phyloP scores from a whole-genome alignment of 2,888 invertebrate genomes.

The Thysanoteuthis rhombus region DNA sequence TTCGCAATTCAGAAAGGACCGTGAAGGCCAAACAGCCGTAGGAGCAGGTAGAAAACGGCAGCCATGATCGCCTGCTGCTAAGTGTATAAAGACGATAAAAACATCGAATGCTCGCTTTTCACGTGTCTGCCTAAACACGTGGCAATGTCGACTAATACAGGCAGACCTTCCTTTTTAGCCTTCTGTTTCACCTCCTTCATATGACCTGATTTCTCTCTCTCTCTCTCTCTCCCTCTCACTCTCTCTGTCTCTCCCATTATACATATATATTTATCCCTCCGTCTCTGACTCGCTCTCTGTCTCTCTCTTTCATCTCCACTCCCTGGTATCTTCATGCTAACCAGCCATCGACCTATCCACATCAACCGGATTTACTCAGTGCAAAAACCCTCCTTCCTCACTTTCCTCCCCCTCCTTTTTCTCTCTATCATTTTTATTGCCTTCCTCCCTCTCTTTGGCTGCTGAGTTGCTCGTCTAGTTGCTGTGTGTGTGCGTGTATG shows the following conservation, averaged over 20 bases:
- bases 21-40: not conserved
- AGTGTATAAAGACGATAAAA: not conserved
- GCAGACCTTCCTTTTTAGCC: not conserved
- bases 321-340: not conserved
- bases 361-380: not conserved
- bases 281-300: too few relatives aligned
- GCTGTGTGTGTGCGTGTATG: not conserved
- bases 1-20: not conserved
- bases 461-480: not conserved
- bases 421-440: not conserved
- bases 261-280: too few relatives aligned
- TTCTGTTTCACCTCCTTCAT: not conserved
- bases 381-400: not conserved
- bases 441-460: not conserved
- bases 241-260: not conserved
- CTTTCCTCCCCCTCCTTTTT: not conserved
- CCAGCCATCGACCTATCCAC: not conserved
- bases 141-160: not conserved
- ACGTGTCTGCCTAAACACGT: not conserved
- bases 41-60: not conserved
- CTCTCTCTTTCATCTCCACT: too few relatives aligned
- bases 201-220: not conserved
- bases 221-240: not conserved
- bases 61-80: not conserved
- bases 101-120: not conserved